Evolutionary conservation across 2,888 invertebrate species (phyloP), one percentile per base, ranked within the genome.

Genomic region (Piscicola geometra): DNA sequence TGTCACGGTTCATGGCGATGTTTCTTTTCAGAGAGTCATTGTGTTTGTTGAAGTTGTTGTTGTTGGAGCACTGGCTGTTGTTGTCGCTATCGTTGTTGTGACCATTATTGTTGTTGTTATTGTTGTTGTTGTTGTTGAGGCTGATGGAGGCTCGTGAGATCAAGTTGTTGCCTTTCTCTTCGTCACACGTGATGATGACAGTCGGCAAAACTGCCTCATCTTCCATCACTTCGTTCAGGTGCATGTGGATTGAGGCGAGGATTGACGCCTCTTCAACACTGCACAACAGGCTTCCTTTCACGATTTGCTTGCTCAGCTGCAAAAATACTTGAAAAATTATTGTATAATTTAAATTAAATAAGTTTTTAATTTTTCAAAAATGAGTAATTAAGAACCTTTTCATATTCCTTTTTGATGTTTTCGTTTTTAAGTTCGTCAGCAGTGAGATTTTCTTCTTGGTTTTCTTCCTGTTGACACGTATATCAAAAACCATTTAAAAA

Each of bases 181-280:
- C 70, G 52, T 56, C 52, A 67, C 73, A 71, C 32, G 68, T 71
- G 66, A 52, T 35, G 69, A 28, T 47, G 18, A 60, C 60, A 36
- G 70, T 36, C 30, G 76, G 68, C n/a, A 66, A n/a, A 1, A 47
- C 35, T 30, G 74, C 64, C 21, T 35, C 56, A n/a, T 76, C 71
- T 5, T 79, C 79, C 15, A 76, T 76, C 73, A 84, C 82, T 79
- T 85, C 84, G 71, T 89, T 89, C 28, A 90, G 87, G 75, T 89
- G 87, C 25, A 89, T 85, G 83, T 90, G 89, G 75, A 90, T 89
- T 64, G 89, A 88, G 9, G 90, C 90, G 77, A 90, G 83, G 12
- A 88, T 87, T 0, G 89, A 89, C 0, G 89, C 89, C 80, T 90
- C 89, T 79, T 89, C 89, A 80, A 88, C 88, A 76, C 88, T 87